Conservation (phyloP, 2,797 vertebrate genomes). For the Hapalemur alaotrensis region DNA sequence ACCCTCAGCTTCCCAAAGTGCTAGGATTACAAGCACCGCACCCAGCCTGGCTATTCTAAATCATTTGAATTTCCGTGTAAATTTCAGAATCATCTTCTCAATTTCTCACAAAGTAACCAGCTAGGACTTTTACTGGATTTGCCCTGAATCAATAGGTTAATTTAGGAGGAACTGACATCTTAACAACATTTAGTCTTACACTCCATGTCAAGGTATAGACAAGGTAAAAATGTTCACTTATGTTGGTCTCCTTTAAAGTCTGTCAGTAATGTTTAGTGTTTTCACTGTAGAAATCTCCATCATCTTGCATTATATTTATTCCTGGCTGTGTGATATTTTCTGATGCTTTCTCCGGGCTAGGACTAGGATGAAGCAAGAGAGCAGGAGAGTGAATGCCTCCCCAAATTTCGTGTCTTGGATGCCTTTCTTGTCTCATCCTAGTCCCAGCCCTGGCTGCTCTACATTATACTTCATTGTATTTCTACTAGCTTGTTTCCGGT, state of each 20-base stretch:
- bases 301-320: not conserved
- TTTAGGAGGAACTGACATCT: not conserved
- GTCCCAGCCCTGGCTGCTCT: not conserved
- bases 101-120: not conserved
- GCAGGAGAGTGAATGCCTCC: not conserved
- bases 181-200: not conserved
- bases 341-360: not conserved
- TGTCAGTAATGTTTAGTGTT: not conserved
- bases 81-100: slow-evolving; percentile 24
- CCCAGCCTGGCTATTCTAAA: not conserved
- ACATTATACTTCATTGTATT: not conserved
- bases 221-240: not conserved
- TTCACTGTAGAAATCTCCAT: not conserved
- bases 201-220: not conserved
- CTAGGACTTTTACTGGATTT: not conserved
- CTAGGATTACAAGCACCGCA: no score
- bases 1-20: no score
- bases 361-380: not conserved
- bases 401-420: not conserved
- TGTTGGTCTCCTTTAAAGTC: not conserved
- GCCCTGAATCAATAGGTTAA: not conserved
- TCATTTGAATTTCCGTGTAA: not conserved
- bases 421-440: no score
- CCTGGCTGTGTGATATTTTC: not conserved
- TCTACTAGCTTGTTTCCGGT: not conserved